These are phyloP conservation scores for Alouatta palliata DNA, from an alignment of 2,113 vertebrate species.

Conservation along the genomic window DNA sequence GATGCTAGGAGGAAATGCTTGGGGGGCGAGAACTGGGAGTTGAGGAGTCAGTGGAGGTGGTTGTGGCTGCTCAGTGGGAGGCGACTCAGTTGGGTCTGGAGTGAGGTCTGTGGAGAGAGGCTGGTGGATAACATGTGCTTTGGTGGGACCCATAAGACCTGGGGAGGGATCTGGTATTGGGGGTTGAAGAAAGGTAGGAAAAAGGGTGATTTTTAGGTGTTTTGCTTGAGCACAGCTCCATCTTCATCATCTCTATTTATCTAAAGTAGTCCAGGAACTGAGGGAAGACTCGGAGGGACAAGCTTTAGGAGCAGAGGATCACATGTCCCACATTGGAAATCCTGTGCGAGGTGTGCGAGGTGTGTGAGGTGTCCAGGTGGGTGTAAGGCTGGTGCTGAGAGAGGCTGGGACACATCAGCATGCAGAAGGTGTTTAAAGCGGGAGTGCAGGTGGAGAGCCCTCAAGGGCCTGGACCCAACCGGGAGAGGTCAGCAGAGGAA, in stretches of 20 bases:
- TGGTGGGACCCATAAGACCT: background rate
- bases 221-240: background rate
- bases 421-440: background rate
- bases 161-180: background rate
- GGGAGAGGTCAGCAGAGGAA: too few species aligned
- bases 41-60: background rate
- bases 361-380: background rate
- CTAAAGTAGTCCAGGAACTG: background rate
- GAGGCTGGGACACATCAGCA: background rate
- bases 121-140: background rate
- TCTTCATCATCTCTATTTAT: too few species aligned
- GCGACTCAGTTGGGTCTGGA: fast-evolving
- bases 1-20: background rate
- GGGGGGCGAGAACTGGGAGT: background rate
- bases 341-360: too few species aligned
- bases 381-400: background rate
- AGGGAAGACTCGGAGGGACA: background rate
- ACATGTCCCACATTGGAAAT: background rate
- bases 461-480: background rate
- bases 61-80: background rate
- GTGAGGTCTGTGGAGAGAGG: background rate
- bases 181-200: background rate
- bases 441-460: too few species aligned
- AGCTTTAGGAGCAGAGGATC: background rate
- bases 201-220: background rate